Percentiles rank a stretch among this genome's conserved stretches.
Conservation (phyloP, 2,888 invertebrate species). For the Xylocampa areola region DNA sequence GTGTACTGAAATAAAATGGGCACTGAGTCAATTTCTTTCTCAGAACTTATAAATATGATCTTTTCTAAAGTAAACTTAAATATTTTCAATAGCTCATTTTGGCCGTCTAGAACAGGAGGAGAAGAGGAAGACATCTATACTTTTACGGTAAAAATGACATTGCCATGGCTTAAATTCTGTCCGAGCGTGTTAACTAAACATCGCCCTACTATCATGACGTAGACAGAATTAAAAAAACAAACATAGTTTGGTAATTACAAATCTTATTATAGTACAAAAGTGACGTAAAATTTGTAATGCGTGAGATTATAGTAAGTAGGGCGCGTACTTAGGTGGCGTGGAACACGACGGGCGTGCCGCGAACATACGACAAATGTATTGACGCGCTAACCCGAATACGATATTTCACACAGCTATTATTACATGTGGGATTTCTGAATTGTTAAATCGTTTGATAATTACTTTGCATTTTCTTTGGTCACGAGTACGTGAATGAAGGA, state of each 20-base stretch:
- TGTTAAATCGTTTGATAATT: no score
- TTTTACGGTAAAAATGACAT: background rate
- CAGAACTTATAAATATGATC: no score
- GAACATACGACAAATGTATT: conserved; percentile 24
- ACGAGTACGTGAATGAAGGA: no score
- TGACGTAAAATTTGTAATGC: conserved; percentile 26
- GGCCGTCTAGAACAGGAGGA: no score
- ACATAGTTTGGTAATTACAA: conserved; percentile 24
- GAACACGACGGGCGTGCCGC: conserved; percentile 14
- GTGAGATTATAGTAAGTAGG: conserved; percentile 35
- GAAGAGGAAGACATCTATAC: no score
- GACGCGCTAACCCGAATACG: conserved; percentile 13
- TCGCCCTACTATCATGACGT: background rate
- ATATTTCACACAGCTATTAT: conserved; percentile 2
- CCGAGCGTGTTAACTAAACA: background rate
- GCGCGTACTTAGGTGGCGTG: conserved; percentile 6
- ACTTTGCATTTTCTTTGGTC: no score
- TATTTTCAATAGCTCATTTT: no score
- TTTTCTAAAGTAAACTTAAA: no score
- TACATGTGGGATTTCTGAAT: no score
- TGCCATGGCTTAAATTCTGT: no score
- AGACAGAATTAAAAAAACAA: conserved; percentile 9
- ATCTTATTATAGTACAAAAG: conserved; percentile 9
- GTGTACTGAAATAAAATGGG: no score
- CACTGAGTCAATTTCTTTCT: no score